Conservation (phyloP, 2,797 vertebrate genomes). For the Remorina albescens region DNA sequence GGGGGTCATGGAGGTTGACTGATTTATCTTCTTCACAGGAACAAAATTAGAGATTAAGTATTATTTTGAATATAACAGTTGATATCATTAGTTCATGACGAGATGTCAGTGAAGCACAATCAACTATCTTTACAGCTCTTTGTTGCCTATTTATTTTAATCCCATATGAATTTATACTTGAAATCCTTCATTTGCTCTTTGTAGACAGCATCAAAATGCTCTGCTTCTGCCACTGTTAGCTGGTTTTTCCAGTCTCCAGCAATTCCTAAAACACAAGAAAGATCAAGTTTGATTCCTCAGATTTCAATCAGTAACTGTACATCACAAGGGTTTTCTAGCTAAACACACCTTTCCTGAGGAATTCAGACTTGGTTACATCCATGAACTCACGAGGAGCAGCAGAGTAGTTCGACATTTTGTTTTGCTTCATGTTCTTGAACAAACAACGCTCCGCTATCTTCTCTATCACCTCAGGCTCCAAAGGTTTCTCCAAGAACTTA, state of each 20-base stretch:
- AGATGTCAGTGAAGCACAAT: no score
- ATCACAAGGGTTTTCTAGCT: no score
- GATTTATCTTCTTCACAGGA: no score
- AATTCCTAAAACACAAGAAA: constrained; percentile 70
- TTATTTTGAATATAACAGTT: no score
- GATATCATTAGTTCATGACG: no score
- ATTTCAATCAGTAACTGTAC: no score
- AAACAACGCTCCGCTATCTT: constrained; percentile 77
- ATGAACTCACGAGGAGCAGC: constrained; percentile 68
- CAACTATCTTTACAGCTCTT: no score
- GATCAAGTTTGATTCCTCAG: no score
- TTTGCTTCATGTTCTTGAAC: constrained; percentile 86
- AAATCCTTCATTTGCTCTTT: constrained; percentile 79
- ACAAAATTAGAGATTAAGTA: no score
- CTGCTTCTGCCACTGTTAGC: constrained; percentile 67
- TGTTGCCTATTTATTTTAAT: no score
- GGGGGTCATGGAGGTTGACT: no score
- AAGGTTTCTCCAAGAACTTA: constrained; percentile 75
- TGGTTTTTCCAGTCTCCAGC: constrained; percentile 84
- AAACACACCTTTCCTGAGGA: constrained; percentile 83
- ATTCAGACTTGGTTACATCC: constrained; percentile 78
- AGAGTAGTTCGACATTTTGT: constrained; percentile 86
- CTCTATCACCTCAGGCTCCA: constrained; percentile 65
- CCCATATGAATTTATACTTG: constrained; percentile 9
- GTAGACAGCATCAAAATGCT: constrained; percentile 76